Evolutionary conservation across 2,797 vertebrate genomes (phyloP).

Genomic region (Benthosema pterotum): DNA sequence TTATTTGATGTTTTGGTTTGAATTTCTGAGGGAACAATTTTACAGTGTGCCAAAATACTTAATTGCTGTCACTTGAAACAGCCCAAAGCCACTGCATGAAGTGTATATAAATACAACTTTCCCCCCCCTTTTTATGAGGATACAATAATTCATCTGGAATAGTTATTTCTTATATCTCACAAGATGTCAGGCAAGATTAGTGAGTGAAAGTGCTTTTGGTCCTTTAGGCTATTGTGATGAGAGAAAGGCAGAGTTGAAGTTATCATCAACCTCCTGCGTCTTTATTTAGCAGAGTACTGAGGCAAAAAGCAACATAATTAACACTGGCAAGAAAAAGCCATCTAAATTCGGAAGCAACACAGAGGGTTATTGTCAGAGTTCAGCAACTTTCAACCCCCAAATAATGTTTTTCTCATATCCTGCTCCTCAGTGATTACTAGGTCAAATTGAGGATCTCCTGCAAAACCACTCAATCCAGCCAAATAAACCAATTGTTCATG

Average conservation of each 20-base stretch:
- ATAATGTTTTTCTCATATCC: conserved; percentile 9
- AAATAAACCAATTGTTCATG: too few relatives aligned
- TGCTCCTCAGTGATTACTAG: background rate
- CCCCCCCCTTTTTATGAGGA: background rate
- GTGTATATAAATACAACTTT: too few relatives aligned
- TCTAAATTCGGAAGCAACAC: conserved; percentile 42
- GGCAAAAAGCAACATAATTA: conserved; percentile 51
- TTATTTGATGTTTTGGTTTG: background rate
- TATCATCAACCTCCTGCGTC: conserved; percentile 24
- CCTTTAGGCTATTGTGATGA: conserved; percentile 32
- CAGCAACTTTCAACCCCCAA: conserved; percentile 17
- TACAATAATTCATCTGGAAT: too few relatives aligned
- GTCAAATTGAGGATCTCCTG: conserved; percentile 14
- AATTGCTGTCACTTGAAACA: conserved; percentile 51
- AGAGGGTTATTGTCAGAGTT: conserved; percentile 30
- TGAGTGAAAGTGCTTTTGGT: conserved; percentile 26
- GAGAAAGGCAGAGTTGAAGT: conserved; percentile 22
- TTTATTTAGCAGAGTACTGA: conserved; percentile 18
- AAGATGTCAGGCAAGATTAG: background rate
- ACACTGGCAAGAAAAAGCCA: conserved; percentile 48
- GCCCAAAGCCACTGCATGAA: background rate
- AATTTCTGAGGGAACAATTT: background rate
- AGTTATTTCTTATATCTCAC: background rate
- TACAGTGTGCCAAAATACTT: background rate
- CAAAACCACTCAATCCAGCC: too few relatives aligned